Evolutionary conservation across 2,113 vertebrate species (phyloP), one percentile per base, ranked within the genome.

Genomic region (Cheirogaleus medius): DNA sequence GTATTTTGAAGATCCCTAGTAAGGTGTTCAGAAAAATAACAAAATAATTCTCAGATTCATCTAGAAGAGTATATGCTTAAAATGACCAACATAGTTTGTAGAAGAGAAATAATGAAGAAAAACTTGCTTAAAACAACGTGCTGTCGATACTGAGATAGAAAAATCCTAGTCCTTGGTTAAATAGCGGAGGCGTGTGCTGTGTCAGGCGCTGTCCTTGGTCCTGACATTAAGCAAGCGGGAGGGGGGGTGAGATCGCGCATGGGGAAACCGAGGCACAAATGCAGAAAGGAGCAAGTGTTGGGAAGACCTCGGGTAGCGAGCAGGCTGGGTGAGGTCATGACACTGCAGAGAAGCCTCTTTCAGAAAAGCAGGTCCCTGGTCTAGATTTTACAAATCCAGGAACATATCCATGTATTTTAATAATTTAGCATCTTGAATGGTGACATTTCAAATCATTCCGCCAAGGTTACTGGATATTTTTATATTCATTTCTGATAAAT

Each of bases 281-380:
- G 1, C 42, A 58, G 37, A 56, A 49, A 42, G 25, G 27, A 8
- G 73, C 1, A 14, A 5, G 29, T 49, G 47, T 20, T 17, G 1
- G 47, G 76, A 52, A 52, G 47, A n/a, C 32, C 18, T 3, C 0
- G 29, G 18, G 10, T 14, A 13, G 29, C 47, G 21, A 73, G 49
- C 6, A 15, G 4, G 1, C 8, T 7, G 14, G 8, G 1, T 29
- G 3, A 0, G 0, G 13, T 0, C 8, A 10, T 25, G 44, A 8
- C 27, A 3, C 58, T 21, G 1, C 5, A 18, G 56, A 27, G 44
- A 27, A 60, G 3, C 15, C 44, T 58, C 63, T 66, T 23, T n/a
- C 17, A 49, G 39, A 63, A 58, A 7, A 63, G 14, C 23, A 21
- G 32, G 60, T 69, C 39, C 8, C 0, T 8, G 25, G 9, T 13